These are phyloP conservation scores for Vollenhovia emeryi DNA, from an alignment of 1,140 invertebrate genomes.

Conservation along the genomic window DNA sequence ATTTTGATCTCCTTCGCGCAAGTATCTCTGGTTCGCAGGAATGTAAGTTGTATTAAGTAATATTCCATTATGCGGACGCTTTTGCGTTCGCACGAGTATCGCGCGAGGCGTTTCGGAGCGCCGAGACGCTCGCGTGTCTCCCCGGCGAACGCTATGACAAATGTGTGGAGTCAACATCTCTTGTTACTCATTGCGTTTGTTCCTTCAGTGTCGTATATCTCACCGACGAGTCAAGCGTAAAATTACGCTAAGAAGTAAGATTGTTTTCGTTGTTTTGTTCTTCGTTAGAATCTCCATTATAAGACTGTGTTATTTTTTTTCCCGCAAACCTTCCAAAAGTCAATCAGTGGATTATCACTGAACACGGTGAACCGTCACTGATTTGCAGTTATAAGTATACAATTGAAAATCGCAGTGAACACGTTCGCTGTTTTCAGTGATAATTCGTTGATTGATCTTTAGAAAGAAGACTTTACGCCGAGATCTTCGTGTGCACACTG, in stretches of 20 bases:
- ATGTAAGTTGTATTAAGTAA: slow-evolving; percentile 48
- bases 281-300: neutral
- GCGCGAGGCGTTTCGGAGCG: neutral
- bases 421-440: too few relatives aligned
- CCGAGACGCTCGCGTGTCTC: neutral
- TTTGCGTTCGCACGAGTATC: neutral
- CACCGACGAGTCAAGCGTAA: neutral
- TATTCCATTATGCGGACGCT: neutral
- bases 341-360: too few relatives aligned
- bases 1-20: slow-evolving; percentile 14
- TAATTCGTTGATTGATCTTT: too few relatives aligned
- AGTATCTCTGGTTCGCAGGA: slow-evolving; percentile 56
- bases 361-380: too few relatives aligned
- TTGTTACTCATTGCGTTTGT: neutral
- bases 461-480: neutral
- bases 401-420: too few relatives aligned
- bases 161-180: neutral
- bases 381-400: too few relatives aligned
- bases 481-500: too few relatives aligned
- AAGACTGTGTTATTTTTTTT: neutral
- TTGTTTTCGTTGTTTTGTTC: neutral
- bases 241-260: neutral
- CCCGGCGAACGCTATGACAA: neutral
- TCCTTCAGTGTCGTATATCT: neutral
- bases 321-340: too few relatives aligned